Percentiles rank a stretch among this genome's conserved stretches.
phyloP scores from a whole-genome alignment of 1,140 invertebrate species.

The Bombyx mandarina region DNA sequence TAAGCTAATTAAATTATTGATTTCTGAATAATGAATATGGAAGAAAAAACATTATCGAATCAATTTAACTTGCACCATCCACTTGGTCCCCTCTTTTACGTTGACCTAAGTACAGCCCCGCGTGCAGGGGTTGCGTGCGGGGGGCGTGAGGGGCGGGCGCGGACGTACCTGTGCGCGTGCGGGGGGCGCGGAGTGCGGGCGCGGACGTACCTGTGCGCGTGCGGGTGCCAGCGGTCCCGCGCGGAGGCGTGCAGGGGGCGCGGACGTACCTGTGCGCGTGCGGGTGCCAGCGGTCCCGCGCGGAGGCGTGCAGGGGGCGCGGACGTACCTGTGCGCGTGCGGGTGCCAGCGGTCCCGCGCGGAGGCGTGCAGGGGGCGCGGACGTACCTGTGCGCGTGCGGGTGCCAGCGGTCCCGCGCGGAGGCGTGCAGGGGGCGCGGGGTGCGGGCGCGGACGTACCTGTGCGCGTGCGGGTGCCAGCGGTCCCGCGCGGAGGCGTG shows the following conservation, averaged over 20 bases:
- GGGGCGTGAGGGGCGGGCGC: background rate
- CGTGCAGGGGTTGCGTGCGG: background rate
- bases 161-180: background rate
- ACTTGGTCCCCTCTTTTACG: conserved; percentile 46
- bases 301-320: too few relatives aligned
- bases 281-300: too few relatives aligned
- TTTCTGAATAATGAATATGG: too few relatives aligned
- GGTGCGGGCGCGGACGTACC: background rate
- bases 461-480: conserved; percentile 72
- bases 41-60: too few relatives aligned
- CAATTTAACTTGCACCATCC: conserved; percentile 28
- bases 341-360: too few relatives aligned
- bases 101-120: background rate
- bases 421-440: background rate
- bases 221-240: conserved; percentile 83
- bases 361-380: too few relatives aligned
- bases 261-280: conserved; percentile 69
- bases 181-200: conserved; percentile 6
- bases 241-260: conserved; percentile 85
- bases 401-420: too few relatives aligned
- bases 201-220: background rate
- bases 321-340: too few relatives aligned
- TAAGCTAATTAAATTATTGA: too few relatives aligned
- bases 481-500: conserved; percentile 86
- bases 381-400: too few relatives aligned